Evolutionary conservation across 2,888 invertebrate genomes (phyloP), one percentile per base, ranked within the genome.

Genomic region (Ophion slaviceki): DNA sequence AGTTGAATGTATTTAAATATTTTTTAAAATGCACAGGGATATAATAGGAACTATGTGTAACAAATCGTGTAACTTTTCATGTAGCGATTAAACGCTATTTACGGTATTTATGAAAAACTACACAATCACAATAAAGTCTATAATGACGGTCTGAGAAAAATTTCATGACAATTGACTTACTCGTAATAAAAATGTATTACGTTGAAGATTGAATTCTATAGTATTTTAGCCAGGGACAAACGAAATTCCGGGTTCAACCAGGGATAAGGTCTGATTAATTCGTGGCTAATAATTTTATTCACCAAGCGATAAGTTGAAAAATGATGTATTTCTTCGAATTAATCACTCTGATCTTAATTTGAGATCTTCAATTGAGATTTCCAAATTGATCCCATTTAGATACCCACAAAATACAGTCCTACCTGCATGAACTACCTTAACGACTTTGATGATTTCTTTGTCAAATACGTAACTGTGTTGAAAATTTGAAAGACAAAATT

Each of bases 71-170:
- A 47, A 68, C 10, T 47, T 68, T 47, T 47, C 68, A 71, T 71
- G 32, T 57, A 71, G 71, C 53, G 70, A 53, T 0, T 53, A 36
- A 70, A 53, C 28, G 47, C 70, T 53, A 20, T 17, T 70, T 70
- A 70, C 24, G 28, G 47, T 14, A 24, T 70, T 70, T 70, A 70
- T 70, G 20, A 70, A 70, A 70, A 53, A 70, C 53, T 8, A 57
- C 36, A 36, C 36, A 36, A 36, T 36, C 36, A 7, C 36, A 36
- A 36, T 36, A 36, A 36, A 36, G 53, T 11, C 6, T 57, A 57
- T 57, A 57, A 57, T 57, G 53, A 57, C 7, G 11, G 53, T 57
- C 8, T 57, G 17, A 10, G 17, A 57, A 57, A 62, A 62, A 62
- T 24, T 57, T 2, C 53, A 57, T 57, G 53, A 57, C 53, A 10